Percentiles rank a stretch among this genome's conserved stretches.
Evolutionary conservation across 1,140 invertebrate genomes (phyloP).

Genomic region (Bombus balteatus): DNA sequence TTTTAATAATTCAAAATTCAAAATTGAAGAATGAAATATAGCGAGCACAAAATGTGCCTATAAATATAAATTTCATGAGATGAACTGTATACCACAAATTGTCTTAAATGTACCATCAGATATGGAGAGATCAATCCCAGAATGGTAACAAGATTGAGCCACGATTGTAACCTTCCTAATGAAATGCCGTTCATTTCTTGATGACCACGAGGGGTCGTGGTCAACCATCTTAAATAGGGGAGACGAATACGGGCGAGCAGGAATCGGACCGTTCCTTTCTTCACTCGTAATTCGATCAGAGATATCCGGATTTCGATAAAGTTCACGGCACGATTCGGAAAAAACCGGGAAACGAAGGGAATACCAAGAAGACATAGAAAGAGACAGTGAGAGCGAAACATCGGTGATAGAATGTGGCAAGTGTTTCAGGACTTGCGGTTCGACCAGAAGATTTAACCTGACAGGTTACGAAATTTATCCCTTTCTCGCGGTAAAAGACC

Average conservation of each 20-base stretch:
- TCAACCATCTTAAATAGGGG: constrained; percentile 2
- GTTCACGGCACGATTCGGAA: constrained; percentile 13
- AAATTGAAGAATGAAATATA: too few relatives aligned
- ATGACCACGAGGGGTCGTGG: constrained; percentile 9
- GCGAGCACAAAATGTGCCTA: neutral
- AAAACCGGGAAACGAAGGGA: neutral
- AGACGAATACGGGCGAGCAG: neutral
- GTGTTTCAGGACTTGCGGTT: constrained; percentile 41
- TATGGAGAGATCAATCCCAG: neutral
- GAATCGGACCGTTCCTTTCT: constrained; percentile 14
- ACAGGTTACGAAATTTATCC: constrained; percentile 68
- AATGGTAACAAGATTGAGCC: neutral
- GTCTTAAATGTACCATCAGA: neutral
- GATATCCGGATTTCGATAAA: constrained; percentile 30
- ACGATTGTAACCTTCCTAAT: neutral
- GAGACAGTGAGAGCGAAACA: neutral
- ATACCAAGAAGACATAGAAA: neutral
- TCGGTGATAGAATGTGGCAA: constrained; percentile 42
- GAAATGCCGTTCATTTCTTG: constrained; percentile 22
- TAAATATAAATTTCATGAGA: neutral
- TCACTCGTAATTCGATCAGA: constrained; percentile 43
- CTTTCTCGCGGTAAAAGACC: constrained; percentile 23
- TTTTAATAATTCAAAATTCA: neutral
- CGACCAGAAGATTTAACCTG: constrained; percentile 57
- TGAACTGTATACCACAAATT: neutral